Evolutionary conservation across 2,113 vertebrate genomes (phyloP).

Genomic region (Vidua chalybeata): DNA sequence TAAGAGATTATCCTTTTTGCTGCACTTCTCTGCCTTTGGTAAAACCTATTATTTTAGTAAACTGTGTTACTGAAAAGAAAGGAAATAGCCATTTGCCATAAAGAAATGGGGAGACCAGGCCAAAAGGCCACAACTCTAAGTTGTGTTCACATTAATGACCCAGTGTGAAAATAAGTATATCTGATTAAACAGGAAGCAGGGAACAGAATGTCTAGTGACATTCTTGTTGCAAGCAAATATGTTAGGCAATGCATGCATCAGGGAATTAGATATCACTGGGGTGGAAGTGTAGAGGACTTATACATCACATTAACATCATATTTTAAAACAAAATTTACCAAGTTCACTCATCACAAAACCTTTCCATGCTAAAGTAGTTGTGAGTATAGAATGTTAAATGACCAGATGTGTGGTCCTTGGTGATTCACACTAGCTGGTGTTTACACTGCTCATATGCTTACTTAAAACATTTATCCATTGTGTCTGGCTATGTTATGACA

Average conservation of each 20-base stretch:
- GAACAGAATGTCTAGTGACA: background rate
- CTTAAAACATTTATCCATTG: background rate
- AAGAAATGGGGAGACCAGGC: background rate
- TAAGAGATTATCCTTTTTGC: background rate
- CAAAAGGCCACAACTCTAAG: background rate
- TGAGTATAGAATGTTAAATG: background rate
- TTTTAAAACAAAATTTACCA: background rate
- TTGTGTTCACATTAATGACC: background rate
- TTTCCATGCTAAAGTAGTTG: background rate
- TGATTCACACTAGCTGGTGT: background rate
- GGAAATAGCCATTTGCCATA: background rate
- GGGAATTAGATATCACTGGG: background rate
- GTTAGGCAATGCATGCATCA: background rate
- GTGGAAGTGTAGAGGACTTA: background rate
- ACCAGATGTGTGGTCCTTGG: background rate
- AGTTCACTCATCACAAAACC: background rate
- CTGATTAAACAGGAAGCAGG: background rate
- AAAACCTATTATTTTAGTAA: background rate
- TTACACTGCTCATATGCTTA: background rate
- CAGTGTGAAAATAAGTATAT: background rate
- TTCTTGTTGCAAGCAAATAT: background rate
- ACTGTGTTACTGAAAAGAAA: background rate
- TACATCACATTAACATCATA: too few species aligned
- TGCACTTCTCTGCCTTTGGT: background rate
- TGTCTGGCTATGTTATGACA: background rate